Evolutionary conservation across 64 coral and sea anemone species (phyloP), one percentile per base, ranked within the genome.

Genomic region (Actinia tenebrosa): DNA sequence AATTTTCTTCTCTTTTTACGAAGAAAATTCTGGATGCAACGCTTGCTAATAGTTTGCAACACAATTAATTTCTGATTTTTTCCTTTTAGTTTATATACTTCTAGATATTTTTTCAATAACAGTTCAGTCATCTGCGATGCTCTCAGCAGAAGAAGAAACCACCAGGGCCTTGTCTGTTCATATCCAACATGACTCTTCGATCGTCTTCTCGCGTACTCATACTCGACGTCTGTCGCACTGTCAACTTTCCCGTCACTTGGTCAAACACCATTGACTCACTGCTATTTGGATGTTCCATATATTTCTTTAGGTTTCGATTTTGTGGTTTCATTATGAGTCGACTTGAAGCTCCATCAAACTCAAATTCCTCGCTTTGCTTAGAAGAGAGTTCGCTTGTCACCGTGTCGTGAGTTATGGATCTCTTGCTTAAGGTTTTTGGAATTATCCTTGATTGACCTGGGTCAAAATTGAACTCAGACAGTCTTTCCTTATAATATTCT

Each of bases 131-230:
- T 22, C 4, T 66, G 11, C 11, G 18, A 50, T 66, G 22, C 63
- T 7, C 30, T 37, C 30, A 37, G 30, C 30, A 66, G 3, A 75
- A 26, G 50, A 81, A 81, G 45, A 81, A 81, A 3, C 79, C 79
- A 50, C 79, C 79, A 3, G 79, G 44, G 18, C 79, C 79, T 50
- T 17, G 79, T 53, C 46, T 81, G 79, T 81, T 81, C 79, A 81
- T 81, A 53, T 81, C 79, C 50, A 81, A 20, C 79, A 81, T 81
- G 4, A 81, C 79, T 53, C 6, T 18, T 53, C 79, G 79, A 5
- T 53, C 79, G 1, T 7, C 50, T 6, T 53, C 79, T 10, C 10
- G 11, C 23, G 16, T 20, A 22, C 50, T 18, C 15, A 11, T 45
- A 37, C 19, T 23, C 7, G 44, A 6, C 53, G 0, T 22, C 0